A percentile compares a stretch with the other conserved stretches of the same genome.
Conservation (phyloP, 2,113 vertebrate genomes). For the Ammospiza nelsoni region DNA sequence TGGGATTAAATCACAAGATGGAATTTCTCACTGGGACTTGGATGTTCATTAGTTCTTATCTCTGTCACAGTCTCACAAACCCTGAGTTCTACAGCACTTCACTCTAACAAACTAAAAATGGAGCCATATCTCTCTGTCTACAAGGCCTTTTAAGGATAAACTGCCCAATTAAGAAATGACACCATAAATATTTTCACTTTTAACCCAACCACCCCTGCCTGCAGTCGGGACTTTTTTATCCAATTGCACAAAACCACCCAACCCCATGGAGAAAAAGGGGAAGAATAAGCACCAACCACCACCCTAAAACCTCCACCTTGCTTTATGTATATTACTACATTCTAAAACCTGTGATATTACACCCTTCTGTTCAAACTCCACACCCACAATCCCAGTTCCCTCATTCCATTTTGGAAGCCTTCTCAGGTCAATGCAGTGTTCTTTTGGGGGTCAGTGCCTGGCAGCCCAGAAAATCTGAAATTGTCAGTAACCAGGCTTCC, state of each 20-base stretch:
- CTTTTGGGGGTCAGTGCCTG: not conserved
- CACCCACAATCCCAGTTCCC: too few relatives aligned
- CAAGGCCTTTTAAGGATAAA: not conserved
- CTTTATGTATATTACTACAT: too few relatives aligned
- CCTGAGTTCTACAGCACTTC: not conserved
- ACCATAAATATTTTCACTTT: not conserved
- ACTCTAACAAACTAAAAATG: not conserved
- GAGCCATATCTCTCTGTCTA: not conserved
- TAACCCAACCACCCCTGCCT: not conserved
- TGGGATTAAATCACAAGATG: rapidly evolving
- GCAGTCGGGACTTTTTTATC: not conserved
- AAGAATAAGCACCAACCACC: not conserved
- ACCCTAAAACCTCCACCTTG: not conserved
- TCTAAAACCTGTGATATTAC: too few relatives aligned
- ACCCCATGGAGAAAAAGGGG: not conserved
- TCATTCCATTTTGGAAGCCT: too few relatives aligned
- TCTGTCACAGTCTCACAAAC: not conserved
- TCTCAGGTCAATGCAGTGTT: too few relatives aligned
- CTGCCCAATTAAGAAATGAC: not conserved
- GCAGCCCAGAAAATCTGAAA: not conserved
- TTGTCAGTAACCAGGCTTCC: not conserved
- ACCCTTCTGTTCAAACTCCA: too few relatives aligned
- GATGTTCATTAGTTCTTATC: not conserved
- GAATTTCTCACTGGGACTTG: not conserved
- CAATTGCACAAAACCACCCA: not conserved